These are phyloP conservation scores for Synanthedon formicaeformis DNA, from an alignment of 2,888 invertebrate species.

Conservation along the genomic window DNA sequence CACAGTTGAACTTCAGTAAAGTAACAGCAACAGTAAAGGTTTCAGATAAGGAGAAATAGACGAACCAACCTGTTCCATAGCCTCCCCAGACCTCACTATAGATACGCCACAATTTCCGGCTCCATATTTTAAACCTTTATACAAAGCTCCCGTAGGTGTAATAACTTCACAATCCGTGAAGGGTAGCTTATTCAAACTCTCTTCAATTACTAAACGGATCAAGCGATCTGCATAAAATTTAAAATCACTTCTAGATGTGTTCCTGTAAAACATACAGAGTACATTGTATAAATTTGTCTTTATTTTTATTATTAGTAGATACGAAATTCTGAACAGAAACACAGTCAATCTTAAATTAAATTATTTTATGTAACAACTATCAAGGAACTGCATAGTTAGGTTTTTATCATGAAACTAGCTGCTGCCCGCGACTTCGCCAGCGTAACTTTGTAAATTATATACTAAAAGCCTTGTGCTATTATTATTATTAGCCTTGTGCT, in stretches of 20 bases:
- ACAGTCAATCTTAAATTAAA: neutral
- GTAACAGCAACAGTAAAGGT: too few species aligned
- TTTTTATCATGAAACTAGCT: neutral
- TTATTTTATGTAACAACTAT: too few species aligned
- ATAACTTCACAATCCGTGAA: slow-evolving; percentile 90
- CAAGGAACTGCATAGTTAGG: neutral
- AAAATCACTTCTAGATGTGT: slow-evolving; percentile 93
- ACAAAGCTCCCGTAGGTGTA: slow-evolving; percentile 92
- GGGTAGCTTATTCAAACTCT: slow-evolving; percentile 96
- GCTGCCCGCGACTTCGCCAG: too few species aligned
- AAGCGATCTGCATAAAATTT: slow-evolving; percentile 98
- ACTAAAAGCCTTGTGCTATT: too few species aligned
- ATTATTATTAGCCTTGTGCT: too few species aligned
- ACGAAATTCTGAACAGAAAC: neutral
- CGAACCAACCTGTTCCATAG: slow-evolving; percentile 86
- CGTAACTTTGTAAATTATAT: too few species aligned
- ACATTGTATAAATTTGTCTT: slow-evolving; percentile 7
- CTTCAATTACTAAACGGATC: slow-evolving; percentile 97
- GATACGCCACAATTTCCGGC: slow-evolving; percentile 99
- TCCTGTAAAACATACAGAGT: slow-evolving; percentile 68
- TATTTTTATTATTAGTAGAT: neutral
- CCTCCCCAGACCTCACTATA: slow-evolving; percentile 93
- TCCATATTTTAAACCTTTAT: slow-evolving; percentile 93
- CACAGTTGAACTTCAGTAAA: too few species aligned
- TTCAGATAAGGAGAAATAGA: too few species aligned